Conservation (phyloP, 1,140 invertebrate species). For the Ctenoplectra terminalis region DNA sequence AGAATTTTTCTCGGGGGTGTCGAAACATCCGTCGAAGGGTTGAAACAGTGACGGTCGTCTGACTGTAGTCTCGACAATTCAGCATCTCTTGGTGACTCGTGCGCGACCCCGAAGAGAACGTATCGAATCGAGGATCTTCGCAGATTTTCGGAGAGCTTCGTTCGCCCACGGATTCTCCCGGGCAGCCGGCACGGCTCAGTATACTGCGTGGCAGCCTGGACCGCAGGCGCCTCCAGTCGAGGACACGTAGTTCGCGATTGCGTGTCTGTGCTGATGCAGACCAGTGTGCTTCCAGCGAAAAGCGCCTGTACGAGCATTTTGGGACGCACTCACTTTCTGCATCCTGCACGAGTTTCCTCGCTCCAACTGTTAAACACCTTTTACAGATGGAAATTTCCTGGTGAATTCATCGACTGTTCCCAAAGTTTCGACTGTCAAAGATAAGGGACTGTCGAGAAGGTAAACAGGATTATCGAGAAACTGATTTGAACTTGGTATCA, state of each 20-base stretch:
- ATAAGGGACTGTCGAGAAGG: not conserved
- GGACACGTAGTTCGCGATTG: conserved; percentile 54
- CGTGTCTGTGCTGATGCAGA: conserved; percentile 52
- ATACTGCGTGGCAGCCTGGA: conserved; percentile 66
- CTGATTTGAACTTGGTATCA: conserved; percentile 17
- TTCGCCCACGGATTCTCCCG: conserved; percentile 69
- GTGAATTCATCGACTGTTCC: too few relatives aligned
- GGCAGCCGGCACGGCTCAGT: conserved; percentile 66
- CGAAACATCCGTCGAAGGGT: not conserved
- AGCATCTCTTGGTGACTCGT: conserved; percentile 56
- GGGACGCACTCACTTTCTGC: conserved; percentile 26
- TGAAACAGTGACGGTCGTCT: conserved; percentile 19
- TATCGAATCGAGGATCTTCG: conserved; percentile 79
- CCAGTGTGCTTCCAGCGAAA: conserved; percentile 5
- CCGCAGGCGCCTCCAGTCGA: conserved; percentile 63
- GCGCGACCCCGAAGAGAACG: conserved; percentile 66
- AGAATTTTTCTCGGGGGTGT: not conserved
- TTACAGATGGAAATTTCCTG: too few relatives aligned
- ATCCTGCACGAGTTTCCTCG: not conserved
- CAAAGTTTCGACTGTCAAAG: not conserved
- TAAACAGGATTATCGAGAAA: not conserved
- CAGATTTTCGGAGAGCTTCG: conserved; percentile 77
- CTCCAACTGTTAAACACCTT: not conserved
- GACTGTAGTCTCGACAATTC: conserved; percentile 45
- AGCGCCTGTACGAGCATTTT: conserved; percentile 28